These are phyloP conservation scores for Bombyx mori DNA, from an alignment of 1,140 invertebrate genomes.

Conservation along the genomic window DNA sequence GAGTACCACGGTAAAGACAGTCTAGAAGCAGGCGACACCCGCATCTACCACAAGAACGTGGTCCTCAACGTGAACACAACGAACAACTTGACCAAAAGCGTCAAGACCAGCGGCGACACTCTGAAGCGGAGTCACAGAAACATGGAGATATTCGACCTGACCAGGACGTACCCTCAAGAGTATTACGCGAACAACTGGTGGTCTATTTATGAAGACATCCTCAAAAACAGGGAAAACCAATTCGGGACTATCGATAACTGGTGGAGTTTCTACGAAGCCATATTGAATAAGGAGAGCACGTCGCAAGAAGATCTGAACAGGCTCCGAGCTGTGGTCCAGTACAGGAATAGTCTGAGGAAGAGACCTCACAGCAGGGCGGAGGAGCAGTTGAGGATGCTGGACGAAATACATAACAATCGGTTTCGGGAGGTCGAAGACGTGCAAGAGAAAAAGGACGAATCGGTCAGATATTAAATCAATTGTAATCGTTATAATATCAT, in stretches of 20 bases:
- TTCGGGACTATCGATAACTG: slow-evolving; percentile 68
- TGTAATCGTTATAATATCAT: too few relatives aligned
- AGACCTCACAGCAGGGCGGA: slow-evolving; percentile 51
- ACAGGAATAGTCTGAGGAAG: slow-evolving; percentile 22
- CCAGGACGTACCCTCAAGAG: slow-evolving; percentile 52
- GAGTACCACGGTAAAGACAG: slow-evolving; percentile 38
- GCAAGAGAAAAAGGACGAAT: slow-evolving; percentile 36
- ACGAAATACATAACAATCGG: slow-evolving; percentile 42
- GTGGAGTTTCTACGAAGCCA: slow-evolving; percentile 63
- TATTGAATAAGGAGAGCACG: slow-evolving; percentile 44
- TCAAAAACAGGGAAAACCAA: slow-evolving; percentile 58
- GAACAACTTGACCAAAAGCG: slow-evolving; percentile 1
- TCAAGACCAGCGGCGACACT: slow-evolving; percentile 29
- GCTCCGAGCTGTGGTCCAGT: slow-evolving; percentile 32
- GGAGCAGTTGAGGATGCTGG: slow-evolving; percentile 51
- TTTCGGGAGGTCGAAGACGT: slow-evolving; percentile 51
- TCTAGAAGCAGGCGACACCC: too few relatives aligned
- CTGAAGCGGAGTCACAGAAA: slow-evolving; percentile 33
- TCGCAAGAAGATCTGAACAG: slow-evolving; percentile 34
- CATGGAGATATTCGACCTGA: slow-evolving; percentile 53
- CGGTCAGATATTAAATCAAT: slow-evolving; percentile 41
- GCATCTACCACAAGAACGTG: too few relatives aligned
- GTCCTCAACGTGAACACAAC: too few relatives aligned
- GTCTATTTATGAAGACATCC: slow-evolving; percentile 63
- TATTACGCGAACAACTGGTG: slow-evolving; percentile 71